Conservation (phyloP, 1,140 invertebrate genomes). For the Diorhabda elongata region DNA sequence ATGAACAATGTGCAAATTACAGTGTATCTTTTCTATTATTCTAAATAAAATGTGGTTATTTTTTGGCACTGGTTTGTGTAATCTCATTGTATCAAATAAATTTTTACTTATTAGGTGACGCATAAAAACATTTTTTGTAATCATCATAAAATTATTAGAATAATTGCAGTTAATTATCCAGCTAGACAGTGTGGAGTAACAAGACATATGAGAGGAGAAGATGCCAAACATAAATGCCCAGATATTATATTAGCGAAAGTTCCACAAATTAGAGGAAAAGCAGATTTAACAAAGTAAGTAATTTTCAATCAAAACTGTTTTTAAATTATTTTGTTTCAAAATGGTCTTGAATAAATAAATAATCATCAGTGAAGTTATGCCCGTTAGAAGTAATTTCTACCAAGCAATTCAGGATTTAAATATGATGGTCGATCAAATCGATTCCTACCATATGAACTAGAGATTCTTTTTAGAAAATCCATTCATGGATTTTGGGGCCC, state of each 20-base stretch:
- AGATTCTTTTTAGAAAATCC: neutral
- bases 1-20: no score
- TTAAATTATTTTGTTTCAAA: conserved; percentile 11
- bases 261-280: conserved; percentile 83
- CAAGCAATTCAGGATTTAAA: no score
- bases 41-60: no score
- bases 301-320: conserved; percentile 8
- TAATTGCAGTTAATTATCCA: conserved; percentile 97
- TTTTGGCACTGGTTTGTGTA: no score
- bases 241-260: conserved; percentile 81
- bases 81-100: no score
- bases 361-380: no score
- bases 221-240: conserved; percentile 85
- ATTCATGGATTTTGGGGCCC: neutral
- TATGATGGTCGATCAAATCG: no score
- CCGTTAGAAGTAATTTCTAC: no score
- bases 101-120: no score
- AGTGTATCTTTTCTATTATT: no score
- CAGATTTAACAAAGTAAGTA: conserved; percentile 86
- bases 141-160: conserved; percentile 53
- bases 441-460: conserved; percentile 6
- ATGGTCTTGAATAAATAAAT: no score
- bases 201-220: conserved; percentile 83
- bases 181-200: conserved; percentile 87
- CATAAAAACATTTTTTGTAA: no score